A percentile compares a stretch with the other conserved stretches of the same genome.
Evolutionary conservation across 2,113 vertebrate species (phyloP).

Genomic region (Barnardius zonarius): DNA sequence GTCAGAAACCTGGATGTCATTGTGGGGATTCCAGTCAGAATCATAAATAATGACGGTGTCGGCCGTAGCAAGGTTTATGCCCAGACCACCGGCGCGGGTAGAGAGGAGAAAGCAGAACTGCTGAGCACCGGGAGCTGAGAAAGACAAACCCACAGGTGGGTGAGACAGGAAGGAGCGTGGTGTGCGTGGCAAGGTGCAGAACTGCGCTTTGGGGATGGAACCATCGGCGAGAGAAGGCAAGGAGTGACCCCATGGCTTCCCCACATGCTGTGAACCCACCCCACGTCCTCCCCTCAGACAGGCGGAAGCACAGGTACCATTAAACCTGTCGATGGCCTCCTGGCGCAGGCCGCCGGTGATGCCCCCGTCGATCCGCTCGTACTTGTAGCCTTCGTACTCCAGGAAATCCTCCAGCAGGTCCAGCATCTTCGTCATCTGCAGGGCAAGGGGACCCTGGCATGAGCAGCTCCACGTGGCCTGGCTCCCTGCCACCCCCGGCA

Average conservation of each 20-base stretch:
- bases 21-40: conserved; percentile 99
- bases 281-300: fast-evolving
- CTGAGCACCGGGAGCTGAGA: conserved; percentile 92
- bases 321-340: conserved; percentile 97
- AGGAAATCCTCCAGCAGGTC: conserved; percentile 96
- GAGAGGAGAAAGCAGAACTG: conserved; percentile 99
- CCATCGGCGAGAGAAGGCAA: neutral
- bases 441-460: neutral
- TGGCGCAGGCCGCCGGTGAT: conserved; percentile 94
- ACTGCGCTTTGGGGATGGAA: neutral
- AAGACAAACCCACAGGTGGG: conserved; percentile 45
- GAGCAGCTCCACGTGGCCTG: fast-evolving
- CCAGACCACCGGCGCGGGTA: conserved; percentile 93
- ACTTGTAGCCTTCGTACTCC: conserved; percentile 96
- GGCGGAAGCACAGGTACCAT: conserved; percentile 72
- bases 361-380: conserved; percentile 93
- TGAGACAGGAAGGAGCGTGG: neutral
- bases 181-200: neutral
- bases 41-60: conserved; percentile 98
- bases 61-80: conserved; percentile 95
- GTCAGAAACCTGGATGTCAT: conserved; percentile 91
- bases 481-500: neutral
- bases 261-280: neutral
- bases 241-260: neutral
- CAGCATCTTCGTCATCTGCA: conserved; percentile 97